These are phyloP conservation scores for Apogon hyalosoma DNA, from an alignment of 2,797 vertebrate species.

Conservation along the genomic window DNA sequence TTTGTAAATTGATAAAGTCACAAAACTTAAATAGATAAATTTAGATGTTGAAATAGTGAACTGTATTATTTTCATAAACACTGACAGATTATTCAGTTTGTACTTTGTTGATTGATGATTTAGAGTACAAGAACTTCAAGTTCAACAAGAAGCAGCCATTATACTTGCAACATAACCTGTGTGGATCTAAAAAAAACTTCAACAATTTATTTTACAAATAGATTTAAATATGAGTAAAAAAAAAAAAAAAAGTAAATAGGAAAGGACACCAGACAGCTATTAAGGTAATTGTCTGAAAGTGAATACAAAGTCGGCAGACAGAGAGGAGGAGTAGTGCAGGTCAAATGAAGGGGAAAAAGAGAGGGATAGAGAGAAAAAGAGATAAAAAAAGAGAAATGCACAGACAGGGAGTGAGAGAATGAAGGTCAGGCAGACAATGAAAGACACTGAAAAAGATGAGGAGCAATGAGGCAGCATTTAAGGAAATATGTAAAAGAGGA, in stretches of 20 bases:
- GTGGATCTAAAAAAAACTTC: background rate
- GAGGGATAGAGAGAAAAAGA: background rate
- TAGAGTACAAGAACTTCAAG: too few species aligned
- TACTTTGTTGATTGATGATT: too few species aligned
- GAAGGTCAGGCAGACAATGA: background rate
- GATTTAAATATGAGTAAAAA: slow-evolving; percentile 18
- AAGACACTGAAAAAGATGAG: background rate
- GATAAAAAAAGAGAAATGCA: background rate
- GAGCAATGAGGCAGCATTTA: slow-evolving; percentile 2
- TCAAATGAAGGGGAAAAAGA: background rate
- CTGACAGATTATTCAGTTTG: too few species aligned
- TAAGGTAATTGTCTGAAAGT: slow-evolving; percentile 30
- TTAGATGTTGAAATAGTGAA: too few species aligned
- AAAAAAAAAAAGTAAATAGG: slow-evolving; percentile 18
- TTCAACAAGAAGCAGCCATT: too few species aligned
- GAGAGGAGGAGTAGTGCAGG: slow-evolving; percentile 1
- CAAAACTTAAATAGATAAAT: too few species aligned
- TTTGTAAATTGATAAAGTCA: too few species aligned
- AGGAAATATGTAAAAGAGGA: background rate
- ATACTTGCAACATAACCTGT: too few species aligned
- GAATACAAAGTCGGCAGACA: slow-evolving; percentile 27
- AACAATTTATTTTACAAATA: slow-evolving; percentile 7
- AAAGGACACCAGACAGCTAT: slow-evolving; percentile 29
- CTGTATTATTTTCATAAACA: too few species aligned
- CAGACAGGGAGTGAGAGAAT: background rate